These are phyloP conservation scores for Paramisgurnus dabryanus DNA, from an alignment of 2,113 vertebrate species.

Conservation along the genomic window DNA sequence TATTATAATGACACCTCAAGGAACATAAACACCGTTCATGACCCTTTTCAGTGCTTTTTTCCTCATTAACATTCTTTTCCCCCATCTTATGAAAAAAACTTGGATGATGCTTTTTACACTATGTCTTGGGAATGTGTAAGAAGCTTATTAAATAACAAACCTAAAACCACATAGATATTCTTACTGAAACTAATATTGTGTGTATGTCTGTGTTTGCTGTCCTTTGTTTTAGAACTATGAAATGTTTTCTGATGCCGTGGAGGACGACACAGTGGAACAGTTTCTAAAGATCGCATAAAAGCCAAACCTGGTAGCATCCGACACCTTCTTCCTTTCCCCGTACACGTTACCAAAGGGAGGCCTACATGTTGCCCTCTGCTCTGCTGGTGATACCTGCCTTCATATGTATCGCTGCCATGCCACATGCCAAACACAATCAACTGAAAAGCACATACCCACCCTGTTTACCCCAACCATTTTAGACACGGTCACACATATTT, in stretches of 20 bases:
- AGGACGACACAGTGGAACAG: constrained; percentile 86
- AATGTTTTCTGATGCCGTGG: constrained; percentile 90
- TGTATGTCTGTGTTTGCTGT: constrained; percentile 23
- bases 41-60: no score
- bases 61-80: no score
- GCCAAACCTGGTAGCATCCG: constrained; percentile 12
- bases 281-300: constrained; percentile 92
- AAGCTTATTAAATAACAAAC: not conserved
- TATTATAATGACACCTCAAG: no score
- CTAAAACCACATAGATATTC: no score
- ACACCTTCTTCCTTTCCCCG: constrained; percentile 38
- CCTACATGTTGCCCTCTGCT: constrained; percentile 50
- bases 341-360: constrained; percentile 9
- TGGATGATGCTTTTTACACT: no score
- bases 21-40: no score
- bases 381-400: constrained; percentile 64
- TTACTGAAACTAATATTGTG: not conserved
- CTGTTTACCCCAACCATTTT: constrained; percentile 17
- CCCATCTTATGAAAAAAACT: no score
- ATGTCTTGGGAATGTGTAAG: no score
- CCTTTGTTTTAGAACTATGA: constrained; percentile 82
- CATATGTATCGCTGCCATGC: constrained; percentile 65
- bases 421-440: constrained; percentile 78
- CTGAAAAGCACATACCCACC: constrained; percentile 53
- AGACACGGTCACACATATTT: constrained; percentile 42